Conservation (phyloP, 2,113 vertebrate species). For the Piprites chloris region DNA sequence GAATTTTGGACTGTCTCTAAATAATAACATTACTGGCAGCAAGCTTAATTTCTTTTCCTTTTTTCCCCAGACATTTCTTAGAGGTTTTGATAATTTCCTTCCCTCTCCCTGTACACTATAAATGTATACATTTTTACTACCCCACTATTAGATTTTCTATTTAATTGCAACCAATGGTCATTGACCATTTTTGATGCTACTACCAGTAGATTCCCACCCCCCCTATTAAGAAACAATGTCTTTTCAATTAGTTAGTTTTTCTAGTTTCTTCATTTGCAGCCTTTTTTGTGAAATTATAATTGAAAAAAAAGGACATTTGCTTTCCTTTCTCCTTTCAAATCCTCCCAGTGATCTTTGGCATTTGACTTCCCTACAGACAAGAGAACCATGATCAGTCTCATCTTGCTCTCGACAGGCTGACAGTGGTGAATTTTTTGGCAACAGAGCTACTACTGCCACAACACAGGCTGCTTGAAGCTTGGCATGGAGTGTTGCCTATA, state of each 20-base stretch:
- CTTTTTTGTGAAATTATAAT: neutral
- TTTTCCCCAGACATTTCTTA: neutral
- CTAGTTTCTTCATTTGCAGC: neutral
- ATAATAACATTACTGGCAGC: constrained; percentile 19
- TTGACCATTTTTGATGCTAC: neutral
- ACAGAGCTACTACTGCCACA: neutral
- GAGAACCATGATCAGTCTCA: neutral
- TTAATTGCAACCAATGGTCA: neutral
- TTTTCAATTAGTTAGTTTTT: neutral
- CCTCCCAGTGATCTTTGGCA: neutral
- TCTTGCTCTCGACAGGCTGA: neutral
- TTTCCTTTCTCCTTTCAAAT: neutral
- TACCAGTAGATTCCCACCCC: neutral
- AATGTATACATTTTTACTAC: neutral
- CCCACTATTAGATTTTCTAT: neutral
- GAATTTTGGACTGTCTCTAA: constrained; percentile 40
- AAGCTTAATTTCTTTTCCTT: neutral
- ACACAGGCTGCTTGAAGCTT: neutral
- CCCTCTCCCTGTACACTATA: neutral
- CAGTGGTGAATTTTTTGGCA: neutral
- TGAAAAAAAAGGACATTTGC: neutral
- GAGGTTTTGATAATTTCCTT: neutral
- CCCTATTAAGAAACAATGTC: neutral
- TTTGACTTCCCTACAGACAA: neutral
- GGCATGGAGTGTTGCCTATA: neutral